Evolutionary conservation across 2,113 vertebrate genomes (phyloP), one percentile per base, ranked within the genome.

Genomic region (Thinocorus orbignyianus): DNA sequence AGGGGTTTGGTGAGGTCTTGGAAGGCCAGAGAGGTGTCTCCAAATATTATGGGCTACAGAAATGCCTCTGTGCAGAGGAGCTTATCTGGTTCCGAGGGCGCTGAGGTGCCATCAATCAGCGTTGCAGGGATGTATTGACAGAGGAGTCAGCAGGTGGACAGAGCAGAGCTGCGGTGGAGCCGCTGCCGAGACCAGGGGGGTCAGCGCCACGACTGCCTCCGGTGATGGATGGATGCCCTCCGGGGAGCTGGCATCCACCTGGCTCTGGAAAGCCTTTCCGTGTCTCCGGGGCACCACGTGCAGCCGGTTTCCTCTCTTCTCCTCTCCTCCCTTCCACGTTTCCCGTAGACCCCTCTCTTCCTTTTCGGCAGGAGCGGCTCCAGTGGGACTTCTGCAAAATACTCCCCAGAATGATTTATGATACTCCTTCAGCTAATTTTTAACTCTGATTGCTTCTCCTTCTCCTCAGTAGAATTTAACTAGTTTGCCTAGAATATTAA

Each of bases 371-470:
- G 33, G 8, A 37, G 84, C 3, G 4, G 41, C 49, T 81, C 85
- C 82, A 15, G 70, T 19, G 88, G 68, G 78, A 20, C 70, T 33
- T 69, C 83, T 92, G 97, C 97, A 88, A 94, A 91, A 88, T 92
- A 74, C 90, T 97, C 93, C 86, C 95, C 52, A 52, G 90, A 79
- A 95, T 73, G 95, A 97, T 94, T 97, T 82, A 96, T 91, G 93
- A 28, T 90, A 70, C 71, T 84, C 82, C 94, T 97, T 94, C 92
- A 30, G 86, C 92, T 97, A 87, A 95, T 97, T 98, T 97, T 97
- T 97, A 96, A 96, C 96, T 95, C 86, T 70, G 85, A 78, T 57
- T 44, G 33, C 91, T 65, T 31, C 87, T 92, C 57, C 51, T 73
- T 51, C 64, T 93, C 86, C 81, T 92, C 83, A 72, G 73, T 41